Percentiles rank a stretch among this genome's conserved stretches.
Evolutionary conservation across 2,113 vertebrate genomes (phyloP).

Genomic region (Tenrec ecaudatus): DNA sequence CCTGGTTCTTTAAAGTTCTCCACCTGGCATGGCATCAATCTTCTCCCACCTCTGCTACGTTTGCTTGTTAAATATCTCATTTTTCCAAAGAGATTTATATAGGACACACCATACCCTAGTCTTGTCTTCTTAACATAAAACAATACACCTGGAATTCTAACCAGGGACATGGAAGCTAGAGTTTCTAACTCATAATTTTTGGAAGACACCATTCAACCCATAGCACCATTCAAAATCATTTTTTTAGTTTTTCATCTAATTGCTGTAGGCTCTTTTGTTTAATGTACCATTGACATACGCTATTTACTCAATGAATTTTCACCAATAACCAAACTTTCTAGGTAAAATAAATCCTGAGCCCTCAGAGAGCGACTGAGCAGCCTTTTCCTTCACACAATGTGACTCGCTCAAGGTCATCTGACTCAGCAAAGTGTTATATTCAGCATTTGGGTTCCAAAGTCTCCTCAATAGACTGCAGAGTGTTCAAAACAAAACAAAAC

Average conservation of each 20-base stretch:
- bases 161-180: neutral
- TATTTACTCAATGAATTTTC: conserved; percentile 67
- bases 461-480: conserved; percentile 33
- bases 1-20: neutral
- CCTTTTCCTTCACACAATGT: too few relatives aligned
- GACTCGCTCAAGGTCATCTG: conserved; percentile 16
- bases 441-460: conserved; percentile 18
- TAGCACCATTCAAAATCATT: conserved; percentile 76
- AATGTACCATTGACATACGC: conserved; percentile 75
- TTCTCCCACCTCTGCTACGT: neutral
- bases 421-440: conserved; percentile 67
- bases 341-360: conserved; percentile 38
- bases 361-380: neutral
- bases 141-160: neutral
- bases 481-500: conserved; percentile 46
- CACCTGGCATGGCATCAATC: neutral
- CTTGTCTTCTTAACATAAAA: neutral
- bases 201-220: neutral
- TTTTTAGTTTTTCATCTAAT: conserved; percentile 84
- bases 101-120: neutral
- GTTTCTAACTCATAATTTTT: neutral
- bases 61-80: neutral
- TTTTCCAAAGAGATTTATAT: neutral
- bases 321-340: conserved; percentile 70
- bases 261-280: conserved; percentile 79